phyloP scores from a whole-genome alignment of 1,140 invertebrate species.

The Neuroterus valhalla region DNA sequence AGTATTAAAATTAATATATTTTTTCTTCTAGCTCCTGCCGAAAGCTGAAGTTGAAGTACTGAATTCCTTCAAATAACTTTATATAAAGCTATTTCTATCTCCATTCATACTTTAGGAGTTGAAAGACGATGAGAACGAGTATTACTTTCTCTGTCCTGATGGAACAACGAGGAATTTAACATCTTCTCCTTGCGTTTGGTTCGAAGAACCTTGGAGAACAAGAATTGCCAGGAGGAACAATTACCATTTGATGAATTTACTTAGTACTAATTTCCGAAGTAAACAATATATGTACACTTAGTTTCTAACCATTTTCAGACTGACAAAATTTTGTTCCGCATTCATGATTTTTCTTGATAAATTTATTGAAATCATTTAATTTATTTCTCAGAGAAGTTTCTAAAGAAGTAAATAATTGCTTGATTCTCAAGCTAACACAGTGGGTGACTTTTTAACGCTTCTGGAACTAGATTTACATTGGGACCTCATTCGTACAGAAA shows the following conservation, averaged over 20 bases:
- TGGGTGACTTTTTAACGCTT: slow-evolving; percentile 4
- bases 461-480: slow-evolving; percentile 7
- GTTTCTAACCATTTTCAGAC: background rate
- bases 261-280: background rate
- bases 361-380: background rate
- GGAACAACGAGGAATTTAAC: slow-evolving; percentile 80
- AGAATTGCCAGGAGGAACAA: slow-evolving; percentile 78
- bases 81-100: too few relatives aligned
- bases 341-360: too few relatives aligned
- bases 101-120: slow-evolving; percentile 35
- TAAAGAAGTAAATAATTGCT: background rate
- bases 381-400: slow-evolving; percentile 14
- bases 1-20: too few relatives aligned
- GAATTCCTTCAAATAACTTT: too few relatives aligned
- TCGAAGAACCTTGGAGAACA: slow-evolving; percentile 85
- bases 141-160: slow-evolving; percentile 87
- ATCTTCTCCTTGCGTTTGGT: slow-evolving; percentile 82
- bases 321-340: background rate
- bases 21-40: too few relatives aligned
- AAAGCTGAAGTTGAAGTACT: too few relatives aligned
- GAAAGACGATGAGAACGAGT: slow-evolving; percentile 65
- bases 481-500: background rate
- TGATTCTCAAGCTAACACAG: background rate
- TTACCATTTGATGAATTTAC: background rate
- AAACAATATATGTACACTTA: background rate